Percentiles rank a stretch among this genome's conserved stretches.
Evolutionary conservation across 2,888 invertebrate genomes (phyloP).

Genomic region (Pandemis corylana): DNA sequence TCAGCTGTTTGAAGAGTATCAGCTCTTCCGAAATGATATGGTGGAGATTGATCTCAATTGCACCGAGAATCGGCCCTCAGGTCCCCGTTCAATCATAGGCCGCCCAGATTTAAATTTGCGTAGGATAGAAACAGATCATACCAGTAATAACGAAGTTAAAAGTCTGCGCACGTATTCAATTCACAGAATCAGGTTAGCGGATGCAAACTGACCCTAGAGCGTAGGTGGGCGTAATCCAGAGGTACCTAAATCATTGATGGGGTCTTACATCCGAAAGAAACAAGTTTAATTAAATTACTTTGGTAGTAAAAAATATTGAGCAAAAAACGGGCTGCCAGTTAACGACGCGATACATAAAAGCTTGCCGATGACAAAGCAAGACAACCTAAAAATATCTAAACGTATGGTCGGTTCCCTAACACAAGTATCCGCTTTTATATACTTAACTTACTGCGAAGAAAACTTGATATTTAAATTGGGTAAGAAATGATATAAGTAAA

Average conservation of each 20-base stretch:
- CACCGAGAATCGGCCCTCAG: neutral
- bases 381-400: no score
- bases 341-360: no score
- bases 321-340: no score
- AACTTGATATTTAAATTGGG: no score
- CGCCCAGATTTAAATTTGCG: constrained; percentile 15
- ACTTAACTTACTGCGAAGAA: no score
- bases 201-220: constrained; percentile 30
- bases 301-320: no score
- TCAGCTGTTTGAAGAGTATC: no score
- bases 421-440: no score
- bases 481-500: no score
- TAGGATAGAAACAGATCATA: constrained; percentile 24
- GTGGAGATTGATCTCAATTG: neutral
- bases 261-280: neutral
- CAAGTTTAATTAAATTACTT: neutral
- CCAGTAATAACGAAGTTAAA: constrained; percentile 15
- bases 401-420: no score
- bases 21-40: no score
- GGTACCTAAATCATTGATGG: constrained; percentile 1
- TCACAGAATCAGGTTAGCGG: constrained; percentile 35
- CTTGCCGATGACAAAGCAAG: no score
- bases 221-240: constrained; percentile 13
- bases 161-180: constrained; percentile 36
- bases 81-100: constrained; percentile 3